These are phyloP conservation scores for Anguilla marmorata DNA, from an alignment of 2,797 vertebrate genomes.

Conservation along the genomic window DNA sequence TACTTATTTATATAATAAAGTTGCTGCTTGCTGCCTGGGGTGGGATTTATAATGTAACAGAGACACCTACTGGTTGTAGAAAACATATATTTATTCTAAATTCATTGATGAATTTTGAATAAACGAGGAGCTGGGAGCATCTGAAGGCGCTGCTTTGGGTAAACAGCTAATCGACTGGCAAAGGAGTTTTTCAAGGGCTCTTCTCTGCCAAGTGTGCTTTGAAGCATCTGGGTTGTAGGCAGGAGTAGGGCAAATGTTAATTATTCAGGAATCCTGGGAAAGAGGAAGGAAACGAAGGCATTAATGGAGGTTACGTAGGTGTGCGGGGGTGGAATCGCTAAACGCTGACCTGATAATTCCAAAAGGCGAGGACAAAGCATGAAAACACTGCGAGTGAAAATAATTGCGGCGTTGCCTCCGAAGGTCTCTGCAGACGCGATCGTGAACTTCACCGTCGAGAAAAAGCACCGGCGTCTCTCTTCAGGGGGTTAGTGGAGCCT, in stretches of 20 bases:
- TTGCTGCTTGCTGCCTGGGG: neutral
- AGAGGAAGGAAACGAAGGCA: constrained; percentile 17
- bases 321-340: constrained; percentile 26
- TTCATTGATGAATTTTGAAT: constrained; percentile 8
- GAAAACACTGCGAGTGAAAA: neutral
- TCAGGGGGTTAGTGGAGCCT: neutral
- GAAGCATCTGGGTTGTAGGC: constrained; percentile 11
- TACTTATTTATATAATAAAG: constrained; percentile 4
- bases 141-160: constrained; percentile 27
- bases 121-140: constrained; percentile 7
- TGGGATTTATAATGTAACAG: constrained; percentile 38
- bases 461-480: neutral
- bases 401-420: neutral
- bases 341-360: constrained; percentile 13
- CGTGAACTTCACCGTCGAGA: neutral
- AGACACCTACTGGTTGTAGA: constrained; percentile 38
- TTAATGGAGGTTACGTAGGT: constrained; percentile 22
- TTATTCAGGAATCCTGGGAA: constrained; percentile 12
- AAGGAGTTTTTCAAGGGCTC: constrained; percentile 26
- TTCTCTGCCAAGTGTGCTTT: neutral
- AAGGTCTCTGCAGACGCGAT: neutral
- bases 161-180: constrained; percentile 26
- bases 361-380: neutral
- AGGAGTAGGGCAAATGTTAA: constrained; percentile 16
- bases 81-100: constrained; percentile 18